Base-by-base conservation (phyloP, 2,113 vertebrate genomes). In the Actenoides hombroni region DNA sequence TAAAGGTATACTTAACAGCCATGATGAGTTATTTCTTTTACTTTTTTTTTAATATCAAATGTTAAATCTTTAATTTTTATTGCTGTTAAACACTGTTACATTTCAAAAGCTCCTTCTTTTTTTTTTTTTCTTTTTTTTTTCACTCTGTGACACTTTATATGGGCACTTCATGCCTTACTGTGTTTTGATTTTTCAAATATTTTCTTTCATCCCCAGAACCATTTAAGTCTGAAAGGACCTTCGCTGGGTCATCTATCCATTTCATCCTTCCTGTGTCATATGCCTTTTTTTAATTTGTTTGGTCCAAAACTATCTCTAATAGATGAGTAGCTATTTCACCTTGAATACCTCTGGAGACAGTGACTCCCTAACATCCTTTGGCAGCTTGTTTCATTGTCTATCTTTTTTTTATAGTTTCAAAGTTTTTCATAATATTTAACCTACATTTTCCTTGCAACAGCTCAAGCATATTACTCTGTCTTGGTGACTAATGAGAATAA, bases 401-500 rank as follows among this genome's bases (percentile, higher is more conserved):
- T 77, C 78, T 91, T 67, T 37, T 37, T 94, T 77, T 91, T 83
- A 95, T 53, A 92, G 20, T 83, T 71, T 40, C 59, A 91, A 92
- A 83, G 69, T 78, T 91, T 93, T 85, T 94, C 67, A 26, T 92
- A 65, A 76, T 83, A 87, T 95, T 96, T 95, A 97, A 95, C 60
- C 73, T 74, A 94, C 76, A 51, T 92, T 93, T 97, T 92, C 42
- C 53, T 97, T 94, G 48, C 83, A 90, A 94, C n/a, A 93, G 60
- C 53, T 92, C 94, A 92, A 91, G 84, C 69, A 76, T 88, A 94
- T 96, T 95, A 94, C 68, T 96, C 94, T 95, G 92, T 95, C 93
- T 93, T 83, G 61, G 54, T 97, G 95, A 97, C 92, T 97, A 96
- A 97, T 89, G 91, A 96, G 93, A 96, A 97, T 97, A 94, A 97